Evolutionary conservation across 2,113 vertebrate species (phyloP).

Genomic region (Diadophis punctatus): DNA sequence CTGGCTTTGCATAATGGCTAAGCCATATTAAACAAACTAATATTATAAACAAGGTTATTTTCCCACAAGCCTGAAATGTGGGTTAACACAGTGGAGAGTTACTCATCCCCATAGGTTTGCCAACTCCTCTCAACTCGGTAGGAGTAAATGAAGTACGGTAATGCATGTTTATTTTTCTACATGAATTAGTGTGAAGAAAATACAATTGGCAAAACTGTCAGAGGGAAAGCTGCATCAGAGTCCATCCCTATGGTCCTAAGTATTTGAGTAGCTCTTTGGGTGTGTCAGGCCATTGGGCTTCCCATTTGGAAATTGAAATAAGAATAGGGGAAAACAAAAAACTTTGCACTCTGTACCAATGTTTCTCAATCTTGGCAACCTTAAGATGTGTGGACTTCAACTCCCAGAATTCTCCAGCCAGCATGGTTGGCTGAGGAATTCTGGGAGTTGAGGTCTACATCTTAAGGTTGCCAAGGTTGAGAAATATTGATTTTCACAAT

Average conservation of each 20-base stretch:
- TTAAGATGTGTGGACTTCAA: too few relatives aligned
- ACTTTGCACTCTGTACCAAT: neutral
- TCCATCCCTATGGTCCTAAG: neutral
- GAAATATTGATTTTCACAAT: neutral
- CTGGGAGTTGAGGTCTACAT: too few relatives aligned
- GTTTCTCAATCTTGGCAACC: too few relatives aligned
- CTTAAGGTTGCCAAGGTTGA: too few relatives aligned
- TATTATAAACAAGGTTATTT: neutral
- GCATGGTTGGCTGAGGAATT: too few relatives aligned
- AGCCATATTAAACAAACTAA: neutral
- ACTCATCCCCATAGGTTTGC: neutral
- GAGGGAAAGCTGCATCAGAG: neutral
- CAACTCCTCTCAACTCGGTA: neutral
- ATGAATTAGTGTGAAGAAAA: neutral
- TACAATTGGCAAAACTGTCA: neutral
- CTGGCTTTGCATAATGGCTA: neutral
- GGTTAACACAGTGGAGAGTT: neutral
- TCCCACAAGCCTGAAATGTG: neutral
- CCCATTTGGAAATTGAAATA: neutral
- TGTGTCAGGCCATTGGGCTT: neutral
- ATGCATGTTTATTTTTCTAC: neutral
- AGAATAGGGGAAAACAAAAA: neutral
- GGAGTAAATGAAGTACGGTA: neutral
- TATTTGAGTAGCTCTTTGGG: neutral
- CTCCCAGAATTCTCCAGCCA: too few relatives aligned